A percentile compares a stretch with the other conserved stretches of the same genome.
These are phyloP conservation scores for Oncorhynchus nerka DNA, from an alignment of 2,113 vertebrate genomes.

Conservation along the genomic window DNA sequence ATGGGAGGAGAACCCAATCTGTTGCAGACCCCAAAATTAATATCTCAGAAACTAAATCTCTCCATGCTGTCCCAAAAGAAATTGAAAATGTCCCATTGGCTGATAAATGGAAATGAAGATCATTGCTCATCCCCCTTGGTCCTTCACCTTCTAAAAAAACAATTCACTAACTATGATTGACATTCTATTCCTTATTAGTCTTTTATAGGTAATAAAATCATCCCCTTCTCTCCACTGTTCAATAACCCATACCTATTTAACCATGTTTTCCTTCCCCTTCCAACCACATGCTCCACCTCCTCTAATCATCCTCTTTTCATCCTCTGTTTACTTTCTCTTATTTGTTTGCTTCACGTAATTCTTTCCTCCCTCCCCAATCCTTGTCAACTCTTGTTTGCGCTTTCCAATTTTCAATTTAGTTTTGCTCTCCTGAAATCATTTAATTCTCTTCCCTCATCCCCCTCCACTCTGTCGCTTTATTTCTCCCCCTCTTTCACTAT, in stretches of 20 bases:
- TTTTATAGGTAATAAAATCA: slow-evolving; percentile 3
- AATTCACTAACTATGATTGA: background rate
- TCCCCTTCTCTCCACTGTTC: background rate
- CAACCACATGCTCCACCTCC: background rate
- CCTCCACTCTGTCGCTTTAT: background rate
- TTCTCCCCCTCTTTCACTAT: background rate
- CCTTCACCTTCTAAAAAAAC: background rate
- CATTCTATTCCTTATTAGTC: background rate
- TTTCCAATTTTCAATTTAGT: slow-evolving; percentile 1
- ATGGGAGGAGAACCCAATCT: background rate
- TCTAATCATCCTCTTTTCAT: background rate
- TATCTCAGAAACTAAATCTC: background rate
- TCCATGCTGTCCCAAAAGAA: background rate
- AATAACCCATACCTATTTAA: background rate
- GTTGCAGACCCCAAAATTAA: background rate
- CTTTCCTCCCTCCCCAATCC: background rate
- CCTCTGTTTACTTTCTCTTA: background rate
- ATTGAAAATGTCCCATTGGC: background rate
- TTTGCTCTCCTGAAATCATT: slow-evolving; percentile 2
- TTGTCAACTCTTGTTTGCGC: background rate
- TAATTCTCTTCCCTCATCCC: background rate
- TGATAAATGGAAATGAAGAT: slow-evolving; percentile 2
- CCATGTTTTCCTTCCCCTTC: background rate
- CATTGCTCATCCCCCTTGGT: background rate
- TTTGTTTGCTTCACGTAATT: background rate